phyloP scores from a whole-genome alignment of 2,888 invertebrate species.

The Athalia rosae region DNA sequence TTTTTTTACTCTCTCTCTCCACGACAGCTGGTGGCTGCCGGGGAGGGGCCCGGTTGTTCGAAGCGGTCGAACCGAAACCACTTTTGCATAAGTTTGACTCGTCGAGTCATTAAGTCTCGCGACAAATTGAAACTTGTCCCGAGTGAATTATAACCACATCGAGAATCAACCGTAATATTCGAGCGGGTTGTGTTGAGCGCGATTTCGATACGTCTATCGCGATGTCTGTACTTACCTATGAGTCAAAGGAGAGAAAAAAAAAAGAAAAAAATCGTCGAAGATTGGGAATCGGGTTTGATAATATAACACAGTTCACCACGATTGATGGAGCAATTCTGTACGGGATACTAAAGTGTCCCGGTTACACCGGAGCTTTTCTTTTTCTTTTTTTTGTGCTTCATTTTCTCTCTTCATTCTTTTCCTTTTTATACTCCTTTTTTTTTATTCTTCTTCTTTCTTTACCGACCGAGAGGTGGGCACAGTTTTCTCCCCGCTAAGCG shows the following conservation, averaged over 20 bases:
- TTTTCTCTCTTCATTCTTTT: neutral
- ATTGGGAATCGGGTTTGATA: neutral
- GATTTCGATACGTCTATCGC: too few relatives aligned
- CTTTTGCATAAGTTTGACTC: neutral
- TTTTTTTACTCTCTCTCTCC: neutral
- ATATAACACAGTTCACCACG: neutral
- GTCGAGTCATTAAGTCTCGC: neutral
- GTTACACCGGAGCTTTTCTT: neutral
- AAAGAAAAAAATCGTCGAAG: too few relatives aligned
- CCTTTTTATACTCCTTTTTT: neutral
- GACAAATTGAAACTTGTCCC: neutral
- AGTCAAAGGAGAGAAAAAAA: too few relatives aligned
- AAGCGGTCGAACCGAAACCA: neutral
- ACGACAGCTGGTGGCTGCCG: neutral
- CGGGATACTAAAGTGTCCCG: conserved; percentile 1
- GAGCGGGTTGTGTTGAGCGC: too few relatives aligned
- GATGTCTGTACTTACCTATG: too few relatives aligned
- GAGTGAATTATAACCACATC: neutral
- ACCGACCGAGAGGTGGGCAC: neutral
- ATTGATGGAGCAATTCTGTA: neutral
- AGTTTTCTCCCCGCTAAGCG: conserved; percentile 2
- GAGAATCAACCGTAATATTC: too few relatives aligned
- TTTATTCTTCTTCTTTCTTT: neutral
- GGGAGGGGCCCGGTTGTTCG: too few relatives aligned
- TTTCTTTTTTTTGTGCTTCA: neutral